phyloP scores from a whole-genome alignment of 1,140 invertebrate genomes.

The Drosophila kepulauana region DNA sequence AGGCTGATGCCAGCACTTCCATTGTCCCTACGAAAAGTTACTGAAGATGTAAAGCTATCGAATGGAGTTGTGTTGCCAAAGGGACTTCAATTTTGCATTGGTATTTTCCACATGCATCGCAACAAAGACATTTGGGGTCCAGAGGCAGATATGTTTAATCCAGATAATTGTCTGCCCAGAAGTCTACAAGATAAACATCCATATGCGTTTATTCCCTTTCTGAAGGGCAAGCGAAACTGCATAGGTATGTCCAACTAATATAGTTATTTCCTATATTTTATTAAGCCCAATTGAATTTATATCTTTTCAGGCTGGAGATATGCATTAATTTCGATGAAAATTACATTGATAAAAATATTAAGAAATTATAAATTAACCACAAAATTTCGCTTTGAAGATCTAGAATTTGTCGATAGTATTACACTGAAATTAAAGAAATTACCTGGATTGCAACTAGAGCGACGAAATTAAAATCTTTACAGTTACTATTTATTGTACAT shows the following conservation, averaged over 20 bases:
- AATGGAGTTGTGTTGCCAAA: conserved; percentile 64
- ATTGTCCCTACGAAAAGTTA: conserved; percentile 33
- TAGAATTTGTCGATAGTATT: too few species aligned
- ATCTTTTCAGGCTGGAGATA: too few species aligned
- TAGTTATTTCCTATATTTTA: too few species aligned
- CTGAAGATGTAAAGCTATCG: conserved; percentile 45
- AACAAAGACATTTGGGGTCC: conserved; percentile 70
- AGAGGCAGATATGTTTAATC: conserved; percentile 73
- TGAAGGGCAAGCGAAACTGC: conserved; percentile 74
- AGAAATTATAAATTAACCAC: too few species aligned
- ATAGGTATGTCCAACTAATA: conserved; percentile 52
- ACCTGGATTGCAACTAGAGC: too few species aligned
- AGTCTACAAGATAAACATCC: conserved; percentile 66
- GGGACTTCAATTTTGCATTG: conserved; percentile 59
- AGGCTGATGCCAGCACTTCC: conserved; percentile 81
- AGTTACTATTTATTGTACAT: too few species aligned
- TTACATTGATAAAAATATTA: too few species aligned
- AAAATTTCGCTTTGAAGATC: too few species aligned
- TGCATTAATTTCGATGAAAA: too few species aligned
- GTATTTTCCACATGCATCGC: conserved; percentile 70
- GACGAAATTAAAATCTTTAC: too few species aligned
- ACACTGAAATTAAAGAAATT: too few species aligned
- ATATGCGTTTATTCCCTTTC: conserved; percentile 78
- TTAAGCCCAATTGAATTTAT: too few species aligned
- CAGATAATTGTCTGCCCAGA: conserved; percentile 73